phyloP scores from a whole-genome alignment of 1,140 invertebrate species.

The Mactra quadrangularis region DNA sequence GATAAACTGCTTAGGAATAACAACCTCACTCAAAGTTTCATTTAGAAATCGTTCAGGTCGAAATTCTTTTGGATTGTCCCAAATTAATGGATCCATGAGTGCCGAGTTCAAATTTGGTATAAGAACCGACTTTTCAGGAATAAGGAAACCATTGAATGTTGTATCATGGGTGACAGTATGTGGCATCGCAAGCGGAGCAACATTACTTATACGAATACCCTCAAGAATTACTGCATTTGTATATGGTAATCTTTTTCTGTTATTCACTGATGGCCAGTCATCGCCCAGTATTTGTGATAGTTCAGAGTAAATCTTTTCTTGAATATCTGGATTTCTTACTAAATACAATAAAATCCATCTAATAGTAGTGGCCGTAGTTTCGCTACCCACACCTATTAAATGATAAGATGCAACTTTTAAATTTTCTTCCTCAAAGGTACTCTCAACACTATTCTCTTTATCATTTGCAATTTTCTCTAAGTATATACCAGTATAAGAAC shows the following conservation, averaged over 20 bases:
- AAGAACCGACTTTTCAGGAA: slow-evolving; percentile 74
- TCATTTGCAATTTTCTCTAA: neutral
- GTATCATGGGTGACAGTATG: slow-evolving; percentile 62
- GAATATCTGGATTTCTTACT: slow-evolving; percentile 68
- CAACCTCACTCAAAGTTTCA: slow-evolving; percentile 1
- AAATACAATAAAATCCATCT: slow-evolving; percentile 68
- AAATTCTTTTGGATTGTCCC: slow-evolving; percentile 88
- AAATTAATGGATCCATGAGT: slow-evolving; percentile 80
- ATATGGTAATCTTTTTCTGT: neutral
- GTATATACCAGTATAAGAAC: slow-evolving; percentile 2
- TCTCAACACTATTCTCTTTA: neutral
- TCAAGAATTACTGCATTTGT: slow-evolving; percentile 18
- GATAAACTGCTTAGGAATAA: slow-evolving; percentile 47
- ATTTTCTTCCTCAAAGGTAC: slow-evolving; percentile 14
- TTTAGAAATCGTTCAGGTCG: slow-evolving; percentile 86
- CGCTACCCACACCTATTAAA: slow-evolving; percentile 76
- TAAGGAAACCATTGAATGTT: slow-evolving; percentile 70
- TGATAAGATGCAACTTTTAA: slow-evolving; percentile 56
- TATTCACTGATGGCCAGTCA: neutral
- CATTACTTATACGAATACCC: slow-evolving; percentile 86
- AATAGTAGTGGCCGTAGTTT: slow-evolving; percentile 74
- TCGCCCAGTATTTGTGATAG: slow-evolving; percentile 15
- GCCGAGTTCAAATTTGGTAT: slow-evolving; percentile 74
- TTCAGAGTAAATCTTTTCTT: slow-evolving; percentile 46
- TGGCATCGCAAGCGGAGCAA: slow-evolving; percentile 86